Percentiles rank a stretch among this genome's conserved stretches.
Evolutionary conservation across 2,113 vertebrate species (phyloP).

Genomic region (Falco punctatus): DNA sequence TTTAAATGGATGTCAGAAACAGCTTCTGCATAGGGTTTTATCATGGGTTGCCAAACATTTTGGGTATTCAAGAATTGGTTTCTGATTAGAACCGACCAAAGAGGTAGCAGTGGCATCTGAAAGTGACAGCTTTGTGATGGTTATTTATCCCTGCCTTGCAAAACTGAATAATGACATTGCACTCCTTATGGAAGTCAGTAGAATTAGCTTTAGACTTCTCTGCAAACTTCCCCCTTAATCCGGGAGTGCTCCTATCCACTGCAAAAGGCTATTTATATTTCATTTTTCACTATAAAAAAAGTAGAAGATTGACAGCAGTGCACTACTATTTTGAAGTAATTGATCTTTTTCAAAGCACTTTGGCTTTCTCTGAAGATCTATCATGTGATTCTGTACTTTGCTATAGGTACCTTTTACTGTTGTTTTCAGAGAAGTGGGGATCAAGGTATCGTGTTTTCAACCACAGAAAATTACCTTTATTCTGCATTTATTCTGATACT

Average conservation of each 20-base stretch:
- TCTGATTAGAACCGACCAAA: neutral
- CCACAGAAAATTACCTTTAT: neutral
- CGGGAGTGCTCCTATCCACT: neutral
- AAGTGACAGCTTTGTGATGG: neutral
- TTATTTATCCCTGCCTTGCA: neutral
- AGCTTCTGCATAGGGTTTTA: neutral
- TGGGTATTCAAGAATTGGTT: neutral
- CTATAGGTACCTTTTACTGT: neutral
- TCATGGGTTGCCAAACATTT: neutral
- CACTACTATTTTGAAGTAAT: neutral
- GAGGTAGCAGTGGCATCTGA: neutral
- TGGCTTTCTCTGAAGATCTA: neutral
- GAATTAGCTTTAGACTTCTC: neutral
- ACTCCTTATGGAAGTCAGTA: neutral
- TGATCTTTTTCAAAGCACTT: constrained; percentile 41
- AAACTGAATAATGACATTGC: neutral
- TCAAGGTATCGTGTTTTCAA: neutral
- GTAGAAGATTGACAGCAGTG: constrained; percentile 29
- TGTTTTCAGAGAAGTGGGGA: neutral
- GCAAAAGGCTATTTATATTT: constrained; percentile 18
- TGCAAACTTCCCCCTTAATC: neutral
- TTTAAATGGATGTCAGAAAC: neutral
- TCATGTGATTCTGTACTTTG: neutral
- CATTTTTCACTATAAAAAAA: constrained; percentile 5
- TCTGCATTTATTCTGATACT: neutral